A percentile compares a stretch with the other conserved stretches of the same genome.
These are phyloP conservation scores for Agonopterix arenella DNA, from an alignment of 2,888 invertebrate genomes.

Conservation along the genomic window DNA sequence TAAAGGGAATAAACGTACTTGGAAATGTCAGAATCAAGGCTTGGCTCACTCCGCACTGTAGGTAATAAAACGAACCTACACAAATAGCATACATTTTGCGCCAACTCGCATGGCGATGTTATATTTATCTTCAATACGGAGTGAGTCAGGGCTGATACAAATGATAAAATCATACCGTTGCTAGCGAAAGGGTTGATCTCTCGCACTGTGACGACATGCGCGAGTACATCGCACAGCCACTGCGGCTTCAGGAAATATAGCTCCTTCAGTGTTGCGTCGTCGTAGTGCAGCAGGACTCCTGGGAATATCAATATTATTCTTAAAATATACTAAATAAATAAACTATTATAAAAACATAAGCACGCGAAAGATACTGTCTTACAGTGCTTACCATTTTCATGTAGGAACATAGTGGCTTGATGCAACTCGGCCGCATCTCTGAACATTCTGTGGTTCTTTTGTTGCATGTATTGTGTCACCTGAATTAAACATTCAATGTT, in stretches of 20 bases:
- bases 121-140: too few relatives aligned
- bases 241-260: conserved; percentile 98
- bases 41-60: too few relatives aligned
- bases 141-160: too few relatives aligned
- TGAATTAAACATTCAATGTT: conserved; percentile 17
- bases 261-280: conserved; percentile 95
- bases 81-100: too few relatives aligned
- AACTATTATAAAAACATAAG: too few relatives aligned
- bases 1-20: too few relatives aligned
- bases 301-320: neutral
- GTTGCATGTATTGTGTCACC: conserved; percentile 81
- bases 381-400: conserved; percentile 88
- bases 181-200: conserved; percentile 97
- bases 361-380: too few relatives aligned
- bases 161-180: conserved; percentile 73
- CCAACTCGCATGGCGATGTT: too few relatives aligned
- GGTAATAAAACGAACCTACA: too few relatives aligned
- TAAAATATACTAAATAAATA: too few relatives aligned
- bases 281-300: conserved; percentile 95
- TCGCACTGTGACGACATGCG: conserved; percentile 97
- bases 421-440: conserved; percentile 94
- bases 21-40: too few relatives aligned
- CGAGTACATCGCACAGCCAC: conserved; percentile 98
- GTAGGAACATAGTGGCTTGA: conserved; percentile 97
- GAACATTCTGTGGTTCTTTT: conserved; percentile 83